phyloP scores from a whole-genome alignment of 2,888 invertebrate genomes.

The Dilophus febrilis region DNA sequence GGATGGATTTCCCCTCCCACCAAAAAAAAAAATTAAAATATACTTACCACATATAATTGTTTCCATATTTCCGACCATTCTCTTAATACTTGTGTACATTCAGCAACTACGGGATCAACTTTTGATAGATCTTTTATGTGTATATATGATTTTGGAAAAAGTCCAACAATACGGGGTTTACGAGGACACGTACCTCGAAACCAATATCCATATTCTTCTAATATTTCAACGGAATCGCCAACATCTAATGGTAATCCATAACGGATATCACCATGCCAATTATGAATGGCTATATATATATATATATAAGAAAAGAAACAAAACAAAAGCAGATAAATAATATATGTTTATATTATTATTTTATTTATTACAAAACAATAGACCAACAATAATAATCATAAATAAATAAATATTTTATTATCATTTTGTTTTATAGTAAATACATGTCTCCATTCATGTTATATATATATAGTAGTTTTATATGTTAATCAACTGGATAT shows the following conservation, averaged over 20 bases:
- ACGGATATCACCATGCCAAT: constrained; percentile 69
- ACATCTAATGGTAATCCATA: constrained; percentile 73
- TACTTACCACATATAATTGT: constrained; percentile 70
- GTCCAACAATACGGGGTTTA: constrained; percentile 41
- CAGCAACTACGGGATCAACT: constrained; percentile 78
- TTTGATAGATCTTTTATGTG: constrained; percentile 73
- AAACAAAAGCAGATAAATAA: neutral
- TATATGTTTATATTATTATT: neutral
- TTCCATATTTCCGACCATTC: constrained; percentile 95
- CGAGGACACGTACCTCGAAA: constrained; percentile 73
- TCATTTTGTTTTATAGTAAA: no score
- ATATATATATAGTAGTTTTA: no score
- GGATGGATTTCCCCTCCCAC: no score
- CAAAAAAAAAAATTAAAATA: constrained; percentile 2
- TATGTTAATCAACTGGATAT: no score
- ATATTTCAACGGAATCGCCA: constrained; percentile 81
- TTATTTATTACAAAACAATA: no score
- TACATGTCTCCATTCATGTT: no score
- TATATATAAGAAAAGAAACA: constrained; percentile 8
- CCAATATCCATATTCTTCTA: constrained; percentile 83
- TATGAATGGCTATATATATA: constrained; percentile 79
- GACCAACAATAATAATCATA: neutral
- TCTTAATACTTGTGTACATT: constrained; percentile 75
- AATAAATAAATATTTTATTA: neutral
- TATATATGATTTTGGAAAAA: constrained; percentile 72